Conservation (phyloP, 1,140 invertebrate species). For the Lanistes nyassanus region DNA sequence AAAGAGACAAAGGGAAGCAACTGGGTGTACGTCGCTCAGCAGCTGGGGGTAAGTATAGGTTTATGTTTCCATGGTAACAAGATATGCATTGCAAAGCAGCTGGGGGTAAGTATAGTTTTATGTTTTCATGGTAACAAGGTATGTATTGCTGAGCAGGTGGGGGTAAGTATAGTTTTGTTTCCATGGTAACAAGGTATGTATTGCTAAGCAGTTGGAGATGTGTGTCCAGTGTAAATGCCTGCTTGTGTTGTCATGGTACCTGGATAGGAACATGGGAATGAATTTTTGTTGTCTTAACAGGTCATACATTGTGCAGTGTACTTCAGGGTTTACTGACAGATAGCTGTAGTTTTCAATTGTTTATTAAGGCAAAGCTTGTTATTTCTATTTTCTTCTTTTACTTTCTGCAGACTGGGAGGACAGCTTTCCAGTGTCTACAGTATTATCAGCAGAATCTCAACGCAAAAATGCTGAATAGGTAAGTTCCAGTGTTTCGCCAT, state of each 20-base stretch:
- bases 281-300: too few relatives aligned
- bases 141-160: too few relatives aligned
- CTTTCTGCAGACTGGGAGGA: slow-evolving; percentile 57
- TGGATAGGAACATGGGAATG: too few relatives aligned
- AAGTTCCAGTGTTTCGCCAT: slow-evolving; percentile 1
- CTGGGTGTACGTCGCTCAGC: slow-evolving; percentile 58
- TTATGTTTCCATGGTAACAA: not conserved
- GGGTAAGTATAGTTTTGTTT: not conserved
- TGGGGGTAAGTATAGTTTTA: not conserved
- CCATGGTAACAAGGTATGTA: not conserved
- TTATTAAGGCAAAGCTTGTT: not conserved
- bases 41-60: slow-evolving; percentile 51
- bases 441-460: slow-evolving; percentile 60
- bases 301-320: not conserved
- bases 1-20: slow-evolving; percentile 44
- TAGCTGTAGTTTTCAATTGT: not conserved
- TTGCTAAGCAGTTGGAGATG: not conserved
- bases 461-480: slow-evolving; percentile 45
- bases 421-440: slow-evolving; percentile 64
- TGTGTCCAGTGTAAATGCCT: not conserved
- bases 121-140: not conserved
- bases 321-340: not conserved
- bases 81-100: not conserved
- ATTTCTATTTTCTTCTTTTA: slow-evolving; percentile 12
- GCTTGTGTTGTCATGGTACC: too few relatives aligned